phyloP scores from a whole-genome alignment of 2,888 invertebrate species.

The Leptinotarsa rubiginosa region DNA sequence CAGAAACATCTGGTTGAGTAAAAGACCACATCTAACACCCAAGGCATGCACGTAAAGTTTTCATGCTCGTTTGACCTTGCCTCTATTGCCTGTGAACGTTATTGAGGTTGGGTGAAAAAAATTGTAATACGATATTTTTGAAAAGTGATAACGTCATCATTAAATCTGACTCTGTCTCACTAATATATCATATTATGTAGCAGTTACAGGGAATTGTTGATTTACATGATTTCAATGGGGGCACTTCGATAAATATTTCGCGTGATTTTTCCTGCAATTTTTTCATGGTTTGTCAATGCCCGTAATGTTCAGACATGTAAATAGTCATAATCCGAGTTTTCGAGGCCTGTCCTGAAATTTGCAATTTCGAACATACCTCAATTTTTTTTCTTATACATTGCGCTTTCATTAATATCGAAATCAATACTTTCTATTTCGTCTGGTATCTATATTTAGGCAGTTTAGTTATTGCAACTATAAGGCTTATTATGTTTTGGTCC shows the following conservation, averaged over 20 bases:
- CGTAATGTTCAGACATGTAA: too few relatives aligned
- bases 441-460: too few relatives aligned
- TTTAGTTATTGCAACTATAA: too few relatives aligned
- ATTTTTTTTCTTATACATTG: too few relatives aligned
- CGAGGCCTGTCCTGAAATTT: too few relatives aligned
- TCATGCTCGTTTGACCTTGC: constrained; percentile 12
- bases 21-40: constrained; percentile 1
- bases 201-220: neutral
- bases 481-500: too few relatives aligned
- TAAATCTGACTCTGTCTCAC: neutral
- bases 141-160: neutral
- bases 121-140: constrained; percentile 12
- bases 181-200: neutral
- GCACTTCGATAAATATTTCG: neutral
- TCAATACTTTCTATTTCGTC: too few relatives aligned
- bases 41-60: constrained; percentile 9
- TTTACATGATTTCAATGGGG: neutral
- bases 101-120: constrained; percentile 5
- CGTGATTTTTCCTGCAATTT: too few relatives aligned
- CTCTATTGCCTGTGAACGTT: constrained; percentile 14
- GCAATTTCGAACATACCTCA: too few relatives aligned
- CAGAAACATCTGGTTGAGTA: constrained; percentile 30
- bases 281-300: too few relatives aligned
- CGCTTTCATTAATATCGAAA: too few relatives aligned
- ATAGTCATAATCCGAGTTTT: too few relatives aligned